Evolutionary conservation across 2,888 invertebrate species (phyloP).

Genomic region (Drosophila kokeensis): DNA sequence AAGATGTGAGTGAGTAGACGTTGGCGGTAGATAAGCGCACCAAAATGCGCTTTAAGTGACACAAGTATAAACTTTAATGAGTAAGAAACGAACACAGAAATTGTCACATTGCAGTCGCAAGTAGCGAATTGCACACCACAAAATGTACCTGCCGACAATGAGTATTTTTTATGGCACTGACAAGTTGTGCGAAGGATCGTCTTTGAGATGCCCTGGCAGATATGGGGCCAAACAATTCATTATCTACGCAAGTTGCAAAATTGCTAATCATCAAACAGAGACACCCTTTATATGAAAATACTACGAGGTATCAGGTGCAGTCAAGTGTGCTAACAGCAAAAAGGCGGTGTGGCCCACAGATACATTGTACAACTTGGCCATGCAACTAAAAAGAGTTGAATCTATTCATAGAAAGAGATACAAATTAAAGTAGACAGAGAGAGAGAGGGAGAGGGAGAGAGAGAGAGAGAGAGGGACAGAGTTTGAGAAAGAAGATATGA

Average conservation of each 20-base stretch:
- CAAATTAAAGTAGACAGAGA: not conserved
- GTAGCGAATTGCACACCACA: constrained; percentile 5
- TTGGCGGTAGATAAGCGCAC: constrained; percentile 55
- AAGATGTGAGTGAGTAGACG: constrained; percentile 37
- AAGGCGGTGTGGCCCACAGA: constrained; percentile 43
- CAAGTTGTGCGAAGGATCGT: not conserved
- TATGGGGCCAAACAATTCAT: no score
- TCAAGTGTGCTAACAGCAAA: constrained; percentile 54
- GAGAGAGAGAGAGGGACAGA: not conserved
- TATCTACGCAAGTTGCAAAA: not conserved
- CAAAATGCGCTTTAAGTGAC: constrained; percentile 65
- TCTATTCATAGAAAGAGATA: constrained; percentile 14
- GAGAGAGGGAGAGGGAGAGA: not conserved
- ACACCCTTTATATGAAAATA: not conserved
- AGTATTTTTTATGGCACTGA: constrained; percentile 12
- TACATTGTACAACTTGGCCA: constrained; percentile 9
- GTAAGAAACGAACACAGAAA: constrained; percentile 54
- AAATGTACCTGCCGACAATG: constrained; percentile 22
- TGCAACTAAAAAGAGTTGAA: constrained; percentile 30
- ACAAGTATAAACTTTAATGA: constrained; percentile 61
- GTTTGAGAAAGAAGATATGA: constrained; percentile 37
- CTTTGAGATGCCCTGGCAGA: constrained; percentile 13
- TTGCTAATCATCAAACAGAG: not conserved
- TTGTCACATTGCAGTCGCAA: constrained; percentile 66
- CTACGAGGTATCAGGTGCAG: constrained; percentile 26